A percentile compares a stretch with the other conserved stretches of the same genome.
Conservation (phyloP, 2,797 vertebrate genomes). For the Erpetoichthys calabaricus region DNA sequence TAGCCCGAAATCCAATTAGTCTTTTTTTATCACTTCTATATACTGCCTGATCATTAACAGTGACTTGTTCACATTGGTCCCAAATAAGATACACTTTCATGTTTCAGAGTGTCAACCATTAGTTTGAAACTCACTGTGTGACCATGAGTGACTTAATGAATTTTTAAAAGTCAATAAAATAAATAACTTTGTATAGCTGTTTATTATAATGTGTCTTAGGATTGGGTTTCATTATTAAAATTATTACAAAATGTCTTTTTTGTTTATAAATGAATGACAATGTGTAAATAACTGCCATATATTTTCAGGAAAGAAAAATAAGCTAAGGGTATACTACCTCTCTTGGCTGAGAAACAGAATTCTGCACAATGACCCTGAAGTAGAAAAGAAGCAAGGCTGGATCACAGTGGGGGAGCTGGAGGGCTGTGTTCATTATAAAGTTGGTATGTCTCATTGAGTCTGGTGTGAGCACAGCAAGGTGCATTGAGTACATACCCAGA, state of each 20-base stretch:
- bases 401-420: constrained; percentile 91
- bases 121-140: too few species aligned
- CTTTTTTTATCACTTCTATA: too few species aligned
- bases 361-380: constrained; percentile 93
- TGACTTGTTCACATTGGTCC: too few species aligned
- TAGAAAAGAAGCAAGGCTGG: constrained; percentile 97
- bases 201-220: too few species aligned
- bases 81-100: too few species aligned
- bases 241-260: not conserved
- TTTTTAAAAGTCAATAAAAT: too few species aligned
- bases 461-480: not conserved
- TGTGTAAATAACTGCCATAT: not conserved
- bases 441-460: constrained; percentile 54
- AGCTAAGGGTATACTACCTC: constrained; percentile 90
- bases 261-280: not conserved
- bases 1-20: too few species aligned
- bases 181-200: too few species aligned
- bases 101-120: too few species aligned
- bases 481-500: not conserved
- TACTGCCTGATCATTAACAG: too few species aligned
- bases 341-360: constrained; percentile 96
- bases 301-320: constrained; percentile 87
- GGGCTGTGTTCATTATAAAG: constrained; percentile 97
- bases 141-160: too few species aligned
- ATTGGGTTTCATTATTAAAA: too few species aligned